Evolutionary conservation across 1,140 invertebrate genomes (phyloP).

Genomic region (Pectinophora gossypiella): DNA sequence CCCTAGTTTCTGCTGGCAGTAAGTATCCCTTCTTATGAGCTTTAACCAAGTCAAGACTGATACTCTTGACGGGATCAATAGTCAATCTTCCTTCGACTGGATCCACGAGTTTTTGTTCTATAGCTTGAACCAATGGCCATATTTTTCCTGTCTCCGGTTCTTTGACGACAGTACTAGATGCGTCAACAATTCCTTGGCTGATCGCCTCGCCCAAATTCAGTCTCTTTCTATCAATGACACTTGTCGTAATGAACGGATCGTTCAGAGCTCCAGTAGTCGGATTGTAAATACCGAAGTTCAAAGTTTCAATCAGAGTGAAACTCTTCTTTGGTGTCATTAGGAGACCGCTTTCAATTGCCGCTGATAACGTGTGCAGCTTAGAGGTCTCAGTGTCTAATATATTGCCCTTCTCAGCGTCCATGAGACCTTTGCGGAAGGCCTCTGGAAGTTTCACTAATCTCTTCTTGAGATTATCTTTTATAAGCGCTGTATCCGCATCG

Average conservation of each 20-base stretch:
- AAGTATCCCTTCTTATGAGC: slow-evolving; percentile 91
- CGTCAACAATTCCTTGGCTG: slow-evolving; percentile 86
- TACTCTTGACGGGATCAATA: slow-evolving; percentile 78
- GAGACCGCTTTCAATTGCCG: slow-evolving; percentile 86
- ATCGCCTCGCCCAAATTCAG: slow-evolving; percentile 87
- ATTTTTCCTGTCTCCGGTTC: slow-evolving; percentile 86
- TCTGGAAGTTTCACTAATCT: slow-evolving; percentile 89
- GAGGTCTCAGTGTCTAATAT: slow-evolving; percentile 89
- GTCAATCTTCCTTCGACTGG: slow-evolving; percentile 82
- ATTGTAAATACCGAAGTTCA: slow-evolving; percentile 90
- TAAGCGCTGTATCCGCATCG: slow-evolving; percentile 90
- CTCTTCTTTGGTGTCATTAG: slow-evolving; percentile 85
- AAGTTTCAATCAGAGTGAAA: slow-evolving; percentile 87
- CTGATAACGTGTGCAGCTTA: slow-evolving; percentile 83
- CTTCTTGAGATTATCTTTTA: slow-evolving; percentile 90
- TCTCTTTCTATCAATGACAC: slow-evolving; percentile 80
- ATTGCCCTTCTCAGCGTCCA: slow-evolving; percentile 91
- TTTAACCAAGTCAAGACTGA: slow-evolving; percentile 88
- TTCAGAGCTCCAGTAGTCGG: slow-evolving; percentile 85
- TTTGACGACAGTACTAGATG: slow-evolving; percentile 89
- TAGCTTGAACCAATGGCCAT: slow-evolving; percentile 85
- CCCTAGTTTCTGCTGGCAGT: slow-evolving; percentile 92
- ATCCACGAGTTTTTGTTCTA: slow-evolving; percentile 86
- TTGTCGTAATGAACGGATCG: slow-evolving; percentile 85
- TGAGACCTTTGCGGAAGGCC: slow-evolving; percentile 89